Percentiles rank a stretch among this genome's conserved stretches.
Conservation (phyloP, 2,113 vertebrate species). For the Thamnaconus septentrionalis region DNA sequence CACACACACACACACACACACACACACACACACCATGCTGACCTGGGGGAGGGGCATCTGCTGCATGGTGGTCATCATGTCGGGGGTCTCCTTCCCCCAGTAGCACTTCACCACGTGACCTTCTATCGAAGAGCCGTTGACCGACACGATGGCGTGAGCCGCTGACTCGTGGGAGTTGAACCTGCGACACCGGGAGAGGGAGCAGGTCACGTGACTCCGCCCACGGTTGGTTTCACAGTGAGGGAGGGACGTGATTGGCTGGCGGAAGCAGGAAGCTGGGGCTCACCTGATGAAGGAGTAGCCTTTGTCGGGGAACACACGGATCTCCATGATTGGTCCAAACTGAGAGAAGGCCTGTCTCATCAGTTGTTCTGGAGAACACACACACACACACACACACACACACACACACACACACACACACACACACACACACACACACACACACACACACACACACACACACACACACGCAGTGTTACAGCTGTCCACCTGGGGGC, state of each 20-base stretch:
- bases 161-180: slow-evolving; percentile 95
- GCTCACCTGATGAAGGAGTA: slow-evolving; percentile 94
- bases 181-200: slow-evolving; percentile 69
- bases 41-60: slow-evolving; percentile 83
- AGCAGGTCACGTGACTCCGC: not conserved
- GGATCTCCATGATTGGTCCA: slow-evolving; percentile 96
- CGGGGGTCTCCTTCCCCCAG: slow-evolving; percentile 97
- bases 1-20: no score
- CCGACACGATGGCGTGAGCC: slow-evolving; percentile 95
- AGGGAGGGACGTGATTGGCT: no score
- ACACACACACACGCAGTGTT: no score
- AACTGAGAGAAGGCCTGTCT: slow-evolving; percentile 97
- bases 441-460: no score
- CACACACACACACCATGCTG: slow-evolving; percentile 6
- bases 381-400: no score
- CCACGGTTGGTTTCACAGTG: not conserved
- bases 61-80: slow-evolving; percentile 89
- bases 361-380: slow-evolving; percentile 92
- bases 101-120: slow-evolving; percentile 96
- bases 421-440: no score
- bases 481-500: no score
- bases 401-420: no score
- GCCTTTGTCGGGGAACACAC: slow-evolving; percentile 98
- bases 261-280: no score
- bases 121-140: slow-evolving; percentile 93